phyloP scores from a whole-genome alignment of 2,113 vertebrate genomes.

The Bufo bufo region DNA sequence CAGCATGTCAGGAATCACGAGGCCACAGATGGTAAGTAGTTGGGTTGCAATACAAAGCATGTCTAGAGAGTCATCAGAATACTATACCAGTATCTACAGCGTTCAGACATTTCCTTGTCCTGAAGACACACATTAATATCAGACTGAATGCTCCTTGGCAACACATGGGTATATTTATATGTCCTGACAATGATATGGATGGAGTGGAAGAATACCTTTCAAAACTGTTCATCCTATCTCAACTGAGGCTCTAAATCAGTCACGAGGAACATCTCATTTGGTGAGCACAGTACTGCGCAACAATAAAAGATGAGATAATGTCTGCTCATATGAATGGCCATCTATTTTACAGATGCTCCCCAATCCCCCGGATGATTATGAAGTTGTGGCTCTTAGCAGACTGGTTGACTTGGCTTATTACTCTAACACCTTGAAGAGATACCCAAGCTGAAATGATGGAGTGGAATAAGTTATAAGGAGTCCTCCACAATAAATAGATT shows the following conservation, averaged over 20 bases:
- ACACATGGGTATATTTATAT: conserved; percentile 22
- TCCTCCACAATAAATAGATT: conserved; percentile 10
- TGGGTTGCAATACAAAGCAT: background rate
- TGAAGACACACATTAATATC: conserved; percentile 11
- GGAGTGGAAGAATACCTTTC: conserved; percentile 24
- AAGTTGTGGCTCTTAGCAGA: conserved; percentile 32
- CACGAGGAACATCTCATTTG: conserved; percentile 44
- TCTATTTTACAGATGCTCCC: conserved; percentile 50
- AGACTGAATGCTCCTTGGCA: conserved; percentile 15
- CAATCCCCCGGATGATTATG: conserved; percentile 52
- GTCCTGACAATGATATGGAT: conserved; percentile 19
- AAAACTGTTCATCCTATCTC: conserved; percentile 31
- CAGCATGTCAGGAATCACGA: background rate
- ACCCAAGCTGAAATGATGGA: background rate
- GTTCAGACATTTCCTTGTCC: conserved; percentile 1
- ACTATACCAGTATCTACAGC: background rate
- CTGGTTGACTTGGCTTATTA: conserved; percentile 22
- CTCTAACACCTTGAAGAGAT: conserved; percentile 41
- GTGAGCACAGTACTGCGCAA: conserved; percentile 43
- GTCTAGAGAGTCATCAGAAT: conserved; percentile 5
- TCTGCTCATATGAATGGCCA: conserved; percentile 50
- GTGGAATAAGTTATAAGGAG: conserved; percentile 29
- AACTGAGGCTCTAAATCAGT: conserved; percentile 38
- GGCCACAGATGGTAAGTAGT: background rate
- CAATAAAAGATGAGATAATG: conserved; percentile 57